phyloP scores from a whole-genome alignment of 2,113 vertebrate species.

The Toxostoma redivivum region DNA sequence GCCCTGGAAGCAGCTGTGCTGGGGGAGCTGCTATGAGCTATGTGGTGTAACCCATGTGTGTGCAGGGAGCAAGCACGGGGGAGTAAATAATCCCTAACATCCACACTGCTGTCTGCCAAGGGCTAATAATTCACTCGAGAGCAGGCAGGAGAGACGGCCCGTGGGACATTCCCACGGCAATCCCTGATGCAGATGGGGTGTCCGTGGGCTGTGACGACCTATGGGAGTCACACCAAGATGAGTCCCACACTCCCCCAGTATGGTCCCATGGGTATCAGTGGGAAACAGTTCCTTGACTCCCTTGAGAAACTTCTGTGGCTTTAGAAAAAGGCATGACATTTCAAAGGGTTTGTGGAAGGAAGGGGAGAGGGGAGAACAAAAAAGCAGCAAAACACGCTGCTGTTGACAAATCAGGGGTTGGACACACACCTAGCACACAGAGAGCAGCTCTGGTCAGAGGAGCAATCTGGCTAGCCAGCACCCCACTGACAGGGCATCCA shows the following conservation, averaged over 20 bases:
- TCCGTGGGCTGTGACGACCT: not conserved
- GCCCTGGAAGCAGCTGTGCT: not conserved
- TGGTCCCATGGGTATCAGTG: not conserved
- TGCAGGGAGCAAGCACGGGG: not conserved
- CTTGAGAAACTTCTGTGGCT: not conserved
- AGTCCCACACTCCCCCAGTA: not conserved
- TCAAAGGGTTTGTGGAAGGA: not conserved
- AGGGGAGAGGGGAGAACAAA: not conserved
- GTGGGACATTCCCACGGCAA: not conserved
- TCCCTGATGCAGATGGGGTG: not conserved
- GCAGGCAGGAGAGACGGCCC: not conserved
- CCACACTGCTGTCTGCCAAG: not conserved
- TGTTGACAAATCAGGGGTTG: not conserved
- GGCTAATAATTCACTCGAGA: not conserved
- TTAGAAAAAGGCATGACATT: not conserved
- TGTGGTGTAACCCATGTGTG: not conserved
- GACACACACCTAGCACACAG: not conserved
- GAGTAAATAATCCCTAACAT: not conserved
- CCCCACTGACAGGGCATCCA: not conserved
- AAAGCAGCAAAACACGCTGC: fast-evolving
- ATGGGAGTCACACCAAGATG: not conserved
- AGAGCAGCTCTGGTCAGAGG: not conserved
- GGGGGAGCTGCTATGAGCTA: not conserved
- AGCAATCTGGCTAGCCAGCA: not conserved
- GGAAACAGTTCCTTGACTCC: not conserved